These are phyloP conservation scores for Bos taurus DNA, from an alignment of 2,113 vertebrate species.

Conservation along the genomic window DNA sequence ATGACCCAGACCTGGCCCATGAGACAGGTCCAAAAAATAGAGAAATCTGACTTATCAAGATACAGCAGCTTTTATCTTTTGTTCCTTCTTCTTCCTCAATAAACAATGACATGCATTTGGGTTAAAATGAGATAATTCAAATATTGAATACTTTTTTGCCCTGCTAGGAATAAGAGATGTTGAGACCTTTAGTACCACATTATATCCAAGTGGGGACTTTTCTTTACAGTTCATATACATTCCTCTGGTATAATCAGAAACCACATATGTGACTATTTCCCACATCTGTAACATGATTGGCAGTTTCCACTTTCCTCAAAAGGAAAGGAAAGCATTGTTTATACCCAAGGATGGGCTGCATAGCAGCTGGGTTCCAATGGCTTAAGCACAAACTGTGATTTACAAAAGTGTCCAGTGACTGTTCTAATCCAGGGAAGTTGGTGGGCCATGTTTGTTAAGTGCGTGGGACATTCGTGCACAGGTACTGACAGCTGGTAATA, in stretches of 20 bases:
- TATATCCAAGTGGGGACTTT: not conserved
- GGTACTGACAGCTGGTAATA: conserved; percentile 51
- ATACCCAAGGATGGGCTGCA: not conserved
- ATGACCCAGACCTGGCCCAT: not conserved
- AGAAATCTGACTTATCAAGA: not conserved
- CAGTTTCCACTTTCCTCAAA: not conserved
- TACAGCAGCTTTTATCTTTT: not conserved
- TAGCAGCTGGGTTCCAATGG: not conserved
- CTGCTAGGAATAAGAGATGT: not conserved
- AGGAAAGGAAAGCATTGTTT: not conserved
- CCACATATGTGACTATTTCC: not conserved
- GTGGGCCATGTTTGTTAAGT: not conserved
- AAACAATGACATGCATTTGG: not conserved
- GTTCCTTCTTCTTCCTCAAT: not conserved
- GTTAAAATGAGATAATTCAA: not conserved
- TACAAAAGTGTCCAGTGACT: not conserved
- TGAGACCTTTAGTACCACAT: not conserved
- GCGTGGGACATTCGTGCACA: not conserved
- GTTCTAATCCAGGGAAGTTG: not conserved
- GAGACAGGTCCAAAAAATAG: not conserved
- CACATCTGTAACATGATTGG: not conserved
- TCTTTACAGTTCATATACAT: not conserved
- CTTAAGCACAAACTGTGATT: not conserved
- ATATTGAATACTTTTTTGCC: not conserved
- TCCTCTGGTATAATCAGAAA: not conserved